These are phyloP conservation scores for Lerema accius DNA, from an alignment of 1,140 invertebrate genomes.

Conservation along the genomic window DNA sequence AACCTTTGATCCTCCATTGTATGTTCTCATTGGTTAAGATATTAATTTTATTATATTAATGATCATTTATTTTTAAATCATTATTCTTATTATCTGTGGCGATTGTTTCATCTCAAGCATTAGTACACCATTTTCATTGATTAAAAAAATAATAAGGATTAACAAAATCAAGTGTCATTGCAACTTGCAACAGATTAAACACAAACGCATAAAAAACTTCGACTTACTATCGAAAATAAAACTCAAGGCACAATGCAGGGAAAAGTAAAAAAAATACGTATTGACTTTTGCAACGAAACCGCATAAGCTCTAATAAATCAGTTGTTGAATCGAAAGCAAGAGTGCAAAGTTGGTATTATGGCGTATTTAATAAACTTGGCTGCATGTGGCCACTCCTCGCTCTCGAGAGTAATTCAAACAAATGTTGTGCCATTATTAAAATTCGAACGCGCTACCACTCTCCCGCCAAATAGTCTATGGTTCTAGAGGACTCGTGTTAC, in stretches of 20 bases:
- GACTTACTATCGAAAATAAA: constrained; percentile 6
- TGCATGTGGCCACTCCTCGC: constrained; percentile 55
- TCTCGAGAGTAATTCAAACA: constrained; percentile 51
- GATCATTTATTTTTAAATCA: too few species aligned
- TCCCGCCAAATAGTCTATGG: constrained; percentile 27
- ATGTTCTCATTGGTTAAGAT: too few species aligned
- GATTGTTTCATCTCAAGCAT: too few species aligned
- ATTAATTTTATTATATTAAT: too few species aligned
- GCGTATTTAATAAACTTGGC: constrained; percentile 57
- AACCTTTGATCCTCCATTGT: too few species aligned
- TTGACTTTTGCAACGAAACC: constrained; percentile 22
- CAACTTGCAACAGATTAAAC: constrained; percentile 8
- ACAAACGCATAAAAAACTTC: constrained; percentile 9
- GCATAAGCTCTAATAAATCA: constrained; percentile 29
- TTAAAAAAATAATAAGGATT: too few species aligned
- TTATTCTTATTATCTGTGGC: too few species aligned
- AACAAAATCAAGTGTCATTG: not conserved
- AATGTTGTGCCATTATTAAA: constrained; percentile 52
- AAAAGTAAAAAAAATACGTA: constrained; percentile 13
- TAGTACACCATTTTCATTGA: too few species aligned
- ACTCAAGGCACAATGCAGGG: constrained; percentile 9
- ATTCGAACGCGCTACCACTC: constrained; percentile 23
- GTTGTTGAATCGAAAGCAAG: constrained; percentile 30
- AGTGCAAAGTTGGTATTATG: constrained; percentile 48
- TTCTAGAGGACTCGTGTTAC: not conserved